Evolutionary conservation across 2,888 invertebrate genomes (phyloP).

Genomic region (Julus scandinavius): DNA sequence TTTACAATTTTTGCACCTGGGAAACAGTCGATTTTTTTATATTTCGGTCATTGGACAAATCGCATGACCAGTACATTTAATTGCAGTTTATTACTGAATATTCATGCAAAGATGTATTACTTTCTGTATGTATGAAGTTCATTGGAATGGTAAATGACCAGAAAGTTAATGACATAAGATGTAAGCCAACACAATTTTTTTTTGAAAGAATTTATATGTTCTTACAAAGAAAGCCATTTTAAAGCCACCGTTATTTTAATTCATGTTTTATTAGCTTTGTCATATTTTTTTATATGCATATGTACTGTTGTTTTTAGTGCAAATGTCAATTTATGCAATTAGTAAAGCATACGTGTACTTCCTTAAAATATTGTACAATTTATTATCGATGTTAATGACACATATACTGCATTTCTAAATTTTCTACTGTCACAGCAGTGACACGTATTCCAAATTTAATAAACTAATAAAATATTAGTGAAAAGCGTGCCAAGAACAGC

Average conservation of each 20-base stretch:
- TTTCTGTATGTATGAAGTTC: too few relatives aligned
- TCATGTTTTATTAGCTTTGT: background rate
- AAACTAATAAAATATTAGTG: background rate
- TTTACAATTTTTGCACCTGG: too few relatives aligned
- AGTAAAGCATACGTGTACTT: background rate
- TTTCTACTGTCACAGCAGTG: background rate
- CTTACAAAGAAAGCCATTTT: too few relatives aligned
- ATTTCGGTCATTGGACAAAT: too few relatives aligned
- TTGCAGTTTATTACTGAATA: background rate
- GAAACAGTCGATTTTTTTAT: too few relatives aligned
- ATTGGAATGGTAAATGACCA: too few relatives aligned
- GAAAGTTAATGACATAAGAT: background rate
- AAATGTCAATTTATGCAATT: background rate
- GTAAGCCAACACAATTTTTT: background rate
- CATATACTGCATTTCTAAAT: background rate
- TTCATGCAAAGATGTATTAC: background rate
- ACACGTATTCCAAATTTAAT: background rate
- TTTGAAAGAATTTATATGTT: too few relatives aligned
- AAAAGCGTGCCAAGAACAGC: slow-evolving; percentile 5
- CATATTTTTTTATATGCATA: background rate
- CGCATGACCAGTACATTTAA: too few relatives aligned
- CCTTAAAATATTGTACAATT: background rate
- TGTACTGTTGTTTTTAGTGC: background rate
- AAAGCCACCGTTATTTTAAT: background rate
- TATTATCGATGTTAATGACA: background rate